Conservation (phyloP, 2,888 invertebrate genomes). For the Metacarcinus magister region DNA sequence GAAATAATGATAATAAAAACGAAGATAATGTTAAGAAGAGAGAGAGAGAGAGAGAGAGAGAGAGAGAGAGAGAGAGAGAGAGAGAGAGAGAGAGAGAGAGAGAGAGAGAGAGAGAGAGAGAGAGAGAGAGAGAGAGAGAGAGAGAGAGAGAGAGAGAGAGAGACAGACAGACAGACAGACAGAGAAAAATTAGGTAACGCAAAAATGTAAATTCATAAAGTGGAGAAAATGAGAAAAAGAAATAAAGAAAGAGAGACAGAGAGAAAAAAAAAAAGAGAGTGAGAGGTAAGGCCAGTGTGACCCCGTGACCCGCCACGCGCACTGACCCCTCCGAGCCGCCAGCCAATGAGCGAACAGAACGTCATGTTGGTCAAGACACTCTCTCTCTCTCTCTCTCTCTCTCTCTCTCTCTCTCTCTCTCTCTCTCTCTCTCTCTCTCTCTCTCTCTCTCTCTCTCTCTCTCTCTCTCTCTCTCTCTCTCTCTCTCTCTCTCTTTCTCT, state of each 20-base stretch:
- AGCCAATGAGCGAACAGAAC: not conserved
- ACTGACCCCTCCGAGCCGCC: not conserved
- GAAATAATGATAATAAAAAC: not conserved
- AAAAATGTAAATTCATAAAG: too few relatives aligned
- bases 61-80: not conserved
- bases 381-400: constrained; percentile 18
- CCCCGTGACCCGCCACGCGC: not conserved
- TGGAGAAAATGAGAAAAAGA: not conserved
- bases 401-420: constrained; percentile 37
- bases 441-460: constrained; percentile 13
- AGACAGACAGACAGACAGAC: not conserved
- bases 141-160: constrained; percentile 2
- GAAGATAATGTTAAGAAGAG: not conserved
- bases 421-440: constrained; percentile 45
- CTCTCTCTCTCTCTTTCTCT: not conserved
- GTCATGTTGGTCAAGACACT: not conserved
- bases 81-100: not conserved
- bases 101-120: constrained; percentile 6
- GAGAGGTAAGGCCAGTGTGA: not conserved
- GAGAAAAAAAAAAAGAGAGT: not conserved
- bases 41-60: not conserved
- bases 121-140: not conserved
- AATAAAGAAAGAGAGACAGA: not conserved
- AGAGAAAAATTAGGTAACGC: not conserved
- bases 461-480: not conserved